A percentile compares a stretch with the other conserved stretches of the same genome.
Conservation (phyloP, 2,888 invertebrate genomes). For the Conistra vaccinii region DNA sequence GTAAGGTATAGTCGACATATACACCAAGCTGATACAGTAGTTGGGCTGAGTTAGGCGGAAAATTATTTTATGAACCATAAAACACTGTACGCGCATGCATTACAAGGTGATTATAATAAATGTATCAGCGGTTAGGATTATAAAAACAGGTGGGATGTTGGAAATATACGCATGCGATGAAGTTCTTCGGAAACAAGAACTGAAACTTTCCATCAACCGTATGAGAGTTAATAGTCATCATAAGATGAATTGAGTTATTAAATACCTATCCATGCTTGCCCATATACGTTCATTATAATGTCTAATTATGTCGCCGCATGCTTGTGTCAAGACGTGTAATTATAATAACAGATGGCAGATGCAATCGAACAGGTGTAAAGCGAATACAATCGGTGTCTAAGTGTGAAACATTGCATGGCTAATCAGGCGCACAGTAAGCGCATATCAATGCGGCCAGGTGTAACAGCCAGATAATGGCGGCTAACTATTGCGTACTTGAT, state of each 20-base stretch:
- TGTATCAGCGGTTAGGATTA: conserved; percentile 61
- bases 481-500: conserved; percentile 67
- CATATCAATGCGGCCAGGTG: conserved; percentile 85
- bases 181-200: conserved; percentile 12
- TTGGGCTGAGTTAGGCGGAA: conserved; percentile 52
- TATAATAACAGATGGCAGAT: conserved; percentile 61
- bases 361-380: conserved; percentile 72
- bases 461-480: conserved; percentile 78
- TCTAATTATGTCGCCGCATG: conserved; percentile 22
- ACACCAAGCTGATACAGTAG: conserved; percentile 33
- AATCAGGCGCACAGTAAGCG: conserved; percentile 80
- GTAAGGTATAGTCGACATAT: conserved; percentile 28
- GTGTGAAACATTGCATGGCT: conserved; percentile 77
- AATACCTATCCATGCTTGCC: conserved; percentile 14
- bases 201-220: conserved; percentile 25
- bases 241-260: conserved; percentile 22
- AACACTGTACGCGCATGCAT: conserved; percentile 54
- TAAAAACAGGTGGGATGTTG: conserved; percentile 53
- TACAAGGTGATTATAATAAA: conserved; percentile 61
- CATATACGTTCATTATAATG: not conserved
- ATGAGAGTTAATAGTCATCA: not conserved
- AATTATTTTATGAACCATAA: conserved; percentile 66
- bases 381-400: conserved; percentile 75
- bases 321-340: conserved; percentile 50
- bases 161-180: conserved; percentile 12